phyloP scores from a whole-genome alignment of 2,888 invertebrate species.

The Dorcus hopei region DNA sequence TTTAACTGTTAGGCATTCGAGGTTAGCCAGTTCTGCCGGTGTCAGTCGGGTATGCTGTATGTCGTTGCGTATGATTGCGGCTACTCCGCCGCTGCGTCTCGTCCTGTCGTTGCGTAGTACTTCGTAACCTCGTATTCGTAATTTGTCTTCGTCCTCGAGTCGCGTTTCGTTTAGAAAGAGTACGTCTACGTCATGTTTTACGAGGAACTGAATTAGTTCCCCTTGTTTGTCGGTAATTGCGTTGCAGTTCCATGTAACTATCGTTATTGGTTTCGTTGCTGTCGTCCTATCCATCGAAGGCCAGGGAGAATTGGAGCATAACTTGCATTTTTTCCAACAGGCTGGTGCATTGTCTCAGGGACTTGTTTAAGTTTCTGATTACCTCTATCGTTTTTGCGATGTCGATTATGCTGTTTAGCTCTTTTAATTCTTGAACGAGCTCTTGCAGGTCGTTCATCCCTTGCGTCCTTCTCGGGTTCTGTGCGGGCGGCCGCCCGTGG shows the following conservation, averaged over 20 bases:
- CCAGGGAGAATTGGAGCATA: neutral
- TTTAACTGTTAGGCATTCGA: conserved; percentile 16
- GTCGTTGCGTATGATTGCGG: neutral
- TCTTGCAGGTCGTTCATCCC: neutral
- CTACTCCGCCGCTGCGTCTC: neutral
- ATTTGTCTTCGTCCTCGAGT: neutral
- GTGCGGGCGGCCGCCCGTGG: neutral
- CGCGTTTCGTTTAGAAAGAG: neutral
- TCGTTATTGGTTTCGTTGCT: neutral
- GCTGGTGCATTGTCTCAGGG: neutral
- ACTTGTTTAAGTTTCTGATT: neutral
- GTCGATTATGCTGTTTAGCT: neutral
- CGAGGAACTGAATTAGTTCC: conserved; percentile 11
- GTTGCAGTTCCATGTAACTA: conserved; percentile 19
- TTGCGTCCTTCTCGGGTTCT: neutral
- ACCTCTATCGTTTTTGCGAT: neutral
- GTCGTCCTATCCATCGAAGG: neutral
- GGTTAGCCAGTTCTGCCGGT: neutral
- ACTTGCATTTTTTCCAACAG: neutral
- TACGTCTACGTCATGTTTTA: conserved; percentile 9
- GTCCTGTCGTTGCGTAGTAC: neutral
- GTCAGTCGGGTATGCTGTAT: neutral
- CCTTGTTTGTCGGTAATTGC: conserved; percentile 11
- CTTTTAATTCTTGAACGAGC: neutral
- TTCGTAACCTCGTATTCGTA: neutral